These are phyloP conservation scores for Amazona guildingii DNA, from an alignment of 2,113 vertebrate species.

Conservation along the genomic window DNA sequence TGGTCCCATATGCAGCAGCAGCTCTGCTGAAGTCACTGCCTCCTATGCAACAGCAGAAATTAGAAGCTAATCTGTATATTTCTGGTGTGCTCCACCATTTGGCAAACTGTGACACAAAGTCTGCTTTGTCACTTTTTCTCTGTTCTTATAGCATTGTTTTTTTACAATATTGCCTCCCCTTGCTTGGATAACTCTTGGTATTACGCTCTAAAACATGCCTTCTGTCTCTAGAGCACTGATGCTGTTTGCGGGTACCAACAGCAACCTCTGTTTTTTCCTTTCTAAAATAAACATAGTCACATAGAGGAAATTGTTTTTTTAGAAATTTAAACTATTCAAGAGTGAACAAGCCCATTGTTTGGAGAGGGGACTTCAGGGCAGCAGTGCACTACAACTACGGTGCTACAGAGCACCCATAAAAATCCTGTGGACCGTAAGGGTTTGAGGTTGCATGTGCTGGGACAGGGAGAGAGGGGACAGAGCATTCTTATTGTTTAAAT, in stretches of 20 bases:
- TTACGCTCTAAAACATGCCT: background rate
- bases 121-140: background rate
- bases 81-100: background rate
- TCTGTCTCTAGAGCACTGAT: background rate
- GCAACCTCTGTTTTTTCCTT: constrained; percentile 2
- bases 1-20: fast-evolving
- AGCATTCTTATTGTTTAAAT: constrained; percentile 32
- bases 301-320: background rate
- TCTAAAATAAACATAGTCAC: background rate
- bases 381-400: background rate
- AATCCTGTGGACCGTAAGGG: background rate
- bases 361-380: background rate
- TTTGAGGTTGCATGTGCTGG: fast-evolving
- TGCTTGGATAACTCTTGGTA: background rate
- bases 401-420: background rate
- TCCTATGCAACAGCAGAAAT: background rate
- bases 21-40: background rate
- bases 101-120: background rate
- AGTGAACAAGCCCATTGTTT: background rate
- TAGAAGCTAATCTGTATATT: background rate
- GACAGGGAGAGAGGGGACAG: background rate
- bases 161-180: background rate
- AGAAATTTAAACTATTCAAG: background rate
- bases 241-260: background rate
- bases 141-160: background rate